Conservation (phyloP, 2,888 invertebrate species). For the Agonopterix alstromeriana region DNA sequence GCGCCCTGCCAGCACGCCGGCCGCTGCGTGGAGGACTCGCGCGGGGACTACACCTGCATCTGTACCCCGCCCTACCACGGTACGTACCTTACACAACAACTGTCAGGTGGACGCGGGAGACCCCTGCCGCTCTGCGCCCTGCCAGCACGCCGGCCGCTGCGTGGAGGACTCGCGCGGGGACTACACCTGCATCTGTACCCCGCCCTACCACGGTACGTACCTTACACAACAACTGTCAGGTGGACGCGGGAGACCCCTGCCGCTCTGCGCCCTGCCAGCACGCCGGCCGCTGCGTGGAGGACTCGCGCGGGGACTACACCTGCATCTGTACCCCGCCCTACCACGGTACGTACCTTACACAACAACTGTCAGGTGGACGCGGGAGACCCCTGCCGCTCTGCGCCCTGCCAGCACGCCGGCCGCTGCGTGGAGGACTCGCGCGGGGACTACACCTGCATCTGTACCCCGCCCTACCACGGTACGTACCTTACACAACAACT, state of each 20-base stretch:
- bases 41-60: conserved; percentile 82
- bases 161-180: conserved; percentile 80
- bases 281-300: conserved; percentile 82
- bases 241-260: conserved; percentile 87
- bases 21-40: conserved; percentile 79
- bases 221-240: conserved; percentile 84
- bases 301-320: conserved; percentile 80
- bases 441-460: conserved; percentile 84
- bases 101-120: conserved; percentile 89
- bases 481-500: conserved; percentile 77
- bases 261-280: conserved; percentile 82
- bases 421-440: conserved; percentile 80
- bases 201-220: conserved; percentile 78
- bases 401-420: conserved; percentile 85
- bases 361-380: conserved; percentile 91
- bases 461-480: conserved; percentile 82
- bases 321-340: conserved; percentile 83
- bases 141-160: conserved; percentile 85
- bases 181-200: conserved; percentile 82
- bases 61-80: conserved; percentile 83
- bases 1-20: conserved; percentile 85
- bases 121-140: conserved; percentile 82
- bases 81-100: conserved; percentile 71
- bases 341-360: conserved; percentile 60
- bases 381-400: conserved; percentile 82